Evolutionary conservation across 2,113 vertebrate genomes (phyloP), one percentile per base, ranked within the genome.

Genomic region (Dermatemys mawii): DNA sequence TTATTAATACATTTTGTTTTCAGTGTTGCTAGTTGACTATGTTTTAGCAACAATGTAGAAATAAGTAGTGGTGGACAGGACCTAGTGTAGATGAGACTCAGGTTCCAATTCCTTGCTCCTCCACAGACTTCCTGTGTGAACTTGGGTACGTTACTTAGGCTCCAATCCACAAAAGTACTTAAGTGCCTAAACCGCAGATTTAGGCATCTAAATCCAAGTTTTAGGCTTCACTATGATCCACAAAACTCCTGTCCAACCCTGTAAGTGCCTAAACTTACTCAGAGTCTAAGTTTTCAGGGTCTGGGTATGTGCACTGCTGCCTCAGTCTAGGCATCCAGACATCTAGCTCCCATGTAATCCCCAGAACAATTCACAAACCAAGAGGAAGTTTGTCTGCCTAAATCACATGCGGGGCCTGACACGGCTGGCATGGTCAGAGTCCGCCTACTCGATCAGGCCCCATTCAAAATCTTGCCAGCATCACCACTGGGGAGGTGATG

Each of bases 21-120:
- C 27, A 1, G 26, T 29, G 10, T 4, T 91, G 32, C 46, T 29
- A 51, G 16, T 27, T 0, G 82, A 13, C 16, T 14, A 0, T 19
- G 50, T 38, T 49, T 2, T 3, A 51, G 55, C 46, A 67, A 76
- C 22, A 6, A 16, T 55, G 22, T 5, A 80, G 44, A 80, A 88
- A 57, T 2, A 12, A 8, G 49, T 32, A 35, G 10, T 49, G 82
- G 46, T 22, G 19, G 29, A 29, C 46, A 67, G n/a, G 5, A 12
- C 1, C 21, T 2, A 1, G 4, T 48, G 55, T 3, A 29, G 79
- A 51, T 24, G 38, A 19, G 90, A 51, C 24, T 29, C 6, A 1
- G 14, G 41, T 24, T 54, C 11, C 55, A 51, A 22, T 16, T 22
- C 17, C 12, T 26, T 88, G 19, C 24, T 4, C 26, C 2, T 4